Percentiles rank a stretch among this genome's conserved stretches.
Conservation (phyloP, 92 coral and sea anemone species). For the Epizoanthus ramosus region DNA sequence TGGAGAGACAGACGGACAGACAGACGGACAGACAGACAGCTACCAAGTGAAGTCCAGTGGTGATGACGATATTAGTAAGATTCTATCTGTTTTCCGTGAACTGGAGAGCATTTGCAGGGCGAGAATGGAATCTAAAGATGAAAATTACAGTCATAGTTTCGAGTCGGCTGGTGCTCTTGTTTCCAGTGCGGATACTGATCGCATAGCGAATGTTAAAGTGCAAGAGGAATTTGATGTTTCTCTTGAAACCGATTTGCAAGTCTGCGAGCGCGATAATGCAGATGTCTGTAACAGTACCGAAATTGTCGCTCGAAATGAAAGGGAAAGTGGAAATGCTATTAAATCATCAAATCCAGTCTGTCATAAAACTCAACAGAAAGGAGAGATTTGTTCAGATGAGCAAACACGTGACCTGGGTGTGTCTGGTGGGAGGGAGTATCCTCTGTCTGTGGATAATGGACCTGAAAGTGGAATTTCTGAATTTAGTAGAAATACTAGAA, state of each 20-base stretch:
- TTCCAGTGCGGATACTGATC: neutral
- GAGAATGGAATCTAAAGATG: slow-evolving; percentile 5
- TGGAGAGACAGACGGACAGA: neutral
- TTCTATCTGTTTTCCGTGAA: slow-evolving; percentile 30
- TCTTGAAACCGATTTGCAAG: too few relatives aligned
- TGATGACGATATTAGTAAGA: slow-evolving; percentile 22
- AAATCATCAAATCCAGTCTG: neutral
- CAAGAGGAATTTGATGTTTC: neutral
- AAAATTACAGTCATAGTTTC: neutral
- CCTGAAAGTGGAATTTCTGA: neutral
- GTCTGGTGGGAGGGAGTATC: neutral
- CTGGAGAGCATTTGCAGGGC: slow-evolving; percentile 1
- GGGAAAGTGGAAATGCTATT: neutral
- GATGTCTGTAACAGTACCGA: neutral
- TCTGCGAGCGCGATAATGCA: neutral
- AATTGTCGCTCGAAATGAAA: neutral
- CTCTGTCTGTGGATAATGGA: neutral
- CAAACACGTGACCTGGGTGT: slow-evolving; percentile 5
- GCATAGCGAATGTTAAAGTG: neutral
- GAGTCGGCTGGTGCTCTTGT: neutral
- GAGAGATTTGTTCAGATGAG: neutral
- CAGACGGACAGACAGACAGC: neutral
- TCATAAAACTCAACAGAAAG: slow-evolving; percentile 14
- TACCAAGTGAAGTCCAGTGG: neutral
- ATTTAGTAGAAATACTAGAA: neutral